Evolutionary conservation across 2,888 invertebrate genomes (phyloP).

Genomic region (Anthophora plumipes): DNA sequence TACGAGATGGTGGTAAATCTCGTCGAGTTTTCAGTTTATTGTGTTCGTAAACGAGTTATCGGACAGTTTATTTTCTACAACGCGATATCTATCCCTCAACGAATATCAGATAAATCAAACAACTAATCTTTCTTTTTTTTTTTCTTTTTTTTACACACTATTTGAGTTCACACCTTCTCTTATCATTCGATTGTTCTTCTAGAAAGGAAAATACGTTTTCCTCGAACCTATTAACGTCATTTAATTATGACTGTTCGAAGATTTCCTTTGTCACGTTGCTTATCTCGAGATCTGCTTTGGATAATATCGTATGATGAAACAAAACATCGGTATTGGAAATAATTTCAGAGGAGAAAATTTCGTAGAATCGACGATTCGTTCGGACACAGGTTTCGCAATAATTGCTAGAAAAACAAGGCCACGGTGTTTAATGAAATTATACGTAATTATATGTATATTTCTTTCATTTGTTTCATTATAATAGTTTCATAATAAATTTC

Average conservation of each 20-base stretch:
- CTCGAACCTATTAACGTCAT: conserved; percentile 1
- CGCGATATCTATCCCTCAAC: neutral
- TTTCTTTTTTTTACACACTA: conserved; percentile 34
- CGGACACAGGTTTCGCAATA: neutral
- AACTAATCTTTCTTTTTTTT: neutral
- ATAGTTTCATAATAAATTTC: conserved; percentile 24
- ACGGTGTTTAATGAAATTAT: conserved; percentile 62
- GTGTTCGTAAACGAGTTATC: too few relatives aligned
- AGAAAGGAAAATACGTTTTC: neutral
- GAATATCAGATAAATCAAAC: conserved; percentile 23
- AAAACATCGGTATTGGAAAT: neutral
- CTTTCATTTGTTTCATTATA: conserved; percentile 27
- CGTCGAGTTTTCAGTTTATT: neutral
- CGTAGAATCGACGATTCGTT: neutral
- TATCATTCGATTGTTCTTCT: conserved; percentile 43
- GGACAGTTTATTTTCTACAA: neutral
- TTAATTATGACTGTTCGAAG: neutral
- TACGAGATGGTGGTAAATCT: neutral
- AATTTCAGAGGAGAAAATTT: neutral
- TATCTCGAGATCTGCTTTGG: conserved; percentile 7
- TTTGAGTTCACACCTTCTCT: conserved; percentile 45
- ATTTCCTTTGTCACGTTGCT: neutral
- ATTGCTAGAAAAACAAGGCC: neutral
- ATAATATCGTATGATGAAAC: conserved; percentile 17
- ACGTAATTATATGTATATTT: conserved; percentile 59